These are phyloP conservation scores for cattle (Bos taurus) DNA, from an alignment of 2,113 vertebrate genomes.

Conservation along the genomic window ARS-UCD2.0 NC_037329.1:133672501-133673000, in stretches of 20 bases:
- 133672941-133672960: not conserved
- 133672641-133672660: not conserved
- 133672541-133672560: not conserved
- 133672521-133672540: not conserved
- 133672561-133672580: not conserved
- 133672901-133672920: not conserved
- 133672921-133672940: not conserved
- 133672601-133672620: not conserved
- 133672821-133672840: not conserved
- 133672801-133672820: not conserved
- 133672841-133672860: not conserved
- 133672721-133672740: not conserved
- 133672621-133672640: not conserved
- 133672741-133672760: not conserved
- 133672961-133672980: not conserved
- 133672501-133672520: not conserved
- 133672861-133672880: not conserved
- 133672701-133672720: not conserved
- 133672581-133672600: not conserved
- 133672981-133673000: not conserved
- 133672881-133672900: not conserved
- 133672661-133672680: not conserved
- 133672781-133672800: not conserved
- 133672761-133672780: not conserved
- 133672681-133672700: not conserved